Evolutionary conservation across 2,797 vertebrate species (phyloP), one percentile per base, ranked within the genome.

Genomic region (Alfaro cultratus): DNA sequence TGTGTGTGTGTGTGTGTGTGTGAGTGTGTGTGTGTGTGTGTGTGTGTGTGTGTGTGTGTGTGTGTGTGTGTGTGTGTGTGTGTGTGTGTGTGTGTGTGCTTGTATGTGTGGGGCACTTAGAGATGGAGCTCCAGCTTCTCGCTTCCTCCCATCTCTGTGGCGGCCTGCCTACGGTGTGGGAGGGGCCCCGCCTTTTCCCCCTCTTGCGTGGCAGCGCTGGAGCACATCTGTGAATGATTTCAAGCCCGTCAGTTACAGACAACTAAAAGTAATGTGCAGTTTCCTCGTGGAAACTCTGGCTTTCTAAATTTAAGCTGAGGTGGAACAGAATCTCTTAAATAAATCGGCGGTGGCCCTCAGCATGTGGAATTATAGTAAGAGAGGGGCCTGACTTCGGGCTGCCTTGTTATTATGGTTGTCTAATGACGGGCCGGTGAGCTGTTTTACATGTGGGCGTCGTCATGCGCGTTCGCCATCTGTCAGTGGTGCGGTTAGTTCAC

Each of bases 181-280:
- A 85, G 88, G 78, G 76, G 85, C 86, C 78, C 36, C 72, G 82
- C 79, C 78, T 80, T 84, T 89, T 76, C 43, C 41, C 83, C 76
- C 76, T 89, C 83, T 80, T 82, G 79, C 77, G 51, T 90, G 90
- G 87, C 90, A 89, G 82, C 83, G 76, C 85, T 86, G 84, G 87
- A 89, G 83, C 87, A 93, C 92, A 94, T 94, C 91, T 94, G 95
- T 86, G 88, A 92, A 87, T 89, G 84, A 93, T 94, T 92, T 90
- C 79, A 91, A 86, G 82, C 83, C 86, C 87, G 90, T 87, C 81
- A 71, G 85, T 88, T 81, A 81, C 45, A 88, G 77, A 81, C 39
- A 68, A 84, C 73, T 51, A 83, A 89, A 89, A 85, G 84, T 77
- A 80, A 86, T 76, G 49, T 77, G 70, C 57, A 75, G 80, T 43